These are phyloP conservation scores for Drosophila subsilvestris DNA, from an alignment of 2,888 invertebrate genomes.

Conservation along the genomic window DNA sequence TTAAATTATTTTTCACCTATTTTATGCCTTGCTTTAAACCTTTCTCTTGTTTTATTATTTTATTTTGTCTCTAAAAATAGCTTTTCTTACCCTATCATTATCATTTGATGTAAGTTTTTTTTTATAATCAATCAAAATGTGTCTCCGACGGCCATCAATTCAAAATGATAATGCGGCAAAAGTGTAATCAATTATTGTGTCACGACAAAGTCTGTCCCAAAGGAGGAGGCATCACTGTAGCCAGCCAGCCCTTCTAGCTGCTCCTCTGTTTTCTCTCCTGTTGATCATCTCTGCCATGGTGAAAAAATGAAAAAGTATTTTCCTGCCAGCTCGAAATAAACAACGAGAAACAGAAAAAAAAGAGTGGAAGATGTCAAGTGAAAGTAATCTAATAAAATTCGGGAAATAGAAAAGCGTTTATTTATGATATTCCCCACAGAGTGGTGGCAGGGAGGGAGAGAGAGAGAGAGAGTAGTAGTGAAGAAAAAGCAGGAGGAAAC, in stretches of 20 bases:
- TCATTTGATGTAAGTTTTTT: background rate
- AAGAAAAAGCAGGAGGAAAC: background rate
- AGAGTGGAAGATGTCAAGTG: slow-evolving; percentile 25
- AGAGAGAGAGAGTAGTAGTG: background rate
- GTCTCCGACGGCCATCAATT: slow-evolving; percentile 32
- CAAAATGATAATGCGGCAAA: slow-evolving; percentile 32
- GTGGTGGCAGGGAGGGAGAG: background rate
- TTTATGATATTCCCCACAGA: slow-evolving; percentile 27
- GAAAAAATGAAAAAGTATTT: slow-evolving; percentile 56
- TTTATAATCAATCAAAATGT: background rate
- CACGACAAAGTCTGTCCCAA: slow-evolving; percentile 26
- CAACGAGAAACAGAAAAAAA: background rate
- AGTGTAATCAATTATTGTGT: slow-evolving; percentile 47
- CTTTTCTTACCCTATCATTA: background rate
- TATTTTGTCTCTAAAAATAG: background rate
- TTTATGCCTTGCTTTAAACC: too few species aligned
- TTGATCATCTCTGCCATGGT: slow-evolving; percentile 40
- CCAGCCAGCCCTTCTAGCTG: slow-evolving; percentile 2
- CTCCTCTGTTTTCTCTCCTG: slow-evolving; percentile 28
- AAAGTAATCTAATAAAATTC: slow-evolving; percentile 35
- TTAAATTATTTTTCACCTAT: background rate
- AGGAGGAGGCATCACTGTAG: slow-evolving; percentile 5
- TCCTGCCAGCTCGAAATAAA: slow-evolving; percentile 18
- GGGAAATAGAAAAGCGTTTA: slow-evolving; percentile 17
- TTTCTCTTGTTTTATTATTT: too few species aligned